Percentiles rank a stretch among this genome's conserved stretches.
Conservation (phyloP, 2,888 invertebrate genomes). For the Pterostichus madidus region DNA sequence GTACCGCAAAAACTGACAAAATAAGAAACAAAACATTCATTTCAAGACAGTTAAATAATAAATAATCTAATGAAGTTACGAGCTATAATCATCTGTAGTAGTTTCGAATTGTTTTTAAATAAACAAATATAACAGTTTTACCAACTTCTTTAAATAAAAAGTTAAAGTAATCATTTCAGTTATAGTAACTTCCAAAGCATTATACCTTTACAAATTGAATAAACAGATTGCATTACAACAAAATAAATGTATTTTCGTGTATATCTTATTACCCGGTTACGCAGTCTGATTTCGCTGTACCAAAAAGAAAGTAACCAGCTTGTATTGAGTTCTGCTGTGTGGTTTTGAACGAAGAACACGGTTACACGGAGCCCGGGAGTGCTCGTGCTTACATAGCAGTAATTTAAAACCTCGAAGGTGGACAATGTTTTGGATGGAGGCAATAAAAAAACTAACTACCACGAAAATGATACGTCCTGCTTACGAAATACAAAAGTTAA, state of each 20-base stretch:
- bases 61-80: no score
- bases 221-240: slow-evolving; percentile 25
- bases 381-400: not conserved
- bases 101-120: no score
- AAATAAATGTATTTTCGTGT: slow-evolving; percentile 48
- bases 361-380: not conserved
- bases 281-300: slow-evolving; percentile 7
- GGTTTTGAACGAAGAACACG: not conserved
- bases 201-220: slow-evolving; percentile 21
- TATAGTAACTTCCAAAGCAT: no score
- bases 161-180: no score
- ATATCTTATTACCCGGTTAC: slow-evolving; percentile 53
- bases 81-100: no score
- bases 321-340: not conserved
- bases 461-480: slow-evolving; percentile 27
- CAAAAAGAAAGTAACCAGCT: slow-evolving; percentile 3
- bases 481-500: slow-evolving; percentile 4
- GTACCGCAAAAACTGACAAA: no score
- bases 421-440: slow-evolving; percentile 21
- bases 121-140: no score
- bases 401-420: slow-evolving; percentile 35
- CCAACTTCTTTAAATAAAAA: no score
- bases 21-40: no score
- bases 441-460: not conserved
- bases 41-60: no score